Evolutionary conservation across 2,113 vertebrate species (phyloP).

Genomic region (Falco punctatus): DNA sequence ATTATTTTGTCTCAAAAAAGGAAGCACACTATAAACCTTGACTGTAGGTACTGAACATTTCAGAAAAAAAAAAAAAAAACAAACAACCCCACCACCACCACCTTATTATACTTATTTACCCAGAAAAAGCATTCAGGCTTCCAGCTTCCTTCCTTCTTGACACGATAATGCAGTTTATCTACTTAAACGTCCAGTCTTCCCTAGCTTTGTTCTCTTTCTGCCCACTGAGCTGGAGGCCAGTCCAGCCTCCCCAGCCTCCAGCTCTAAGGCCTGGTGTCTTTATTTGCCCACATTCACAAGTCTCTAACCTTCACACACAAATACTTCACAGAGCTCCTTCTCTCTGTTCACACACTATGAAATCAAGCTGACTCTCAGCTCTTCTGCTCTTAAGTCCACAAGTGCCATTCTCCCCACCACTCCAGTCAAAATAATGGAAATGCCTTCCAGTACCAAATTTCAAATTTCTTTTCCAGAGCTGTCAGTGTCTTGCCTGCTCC

Average conservation of each 20-base stretch:
- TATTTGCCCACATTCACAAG: fast-evolving
- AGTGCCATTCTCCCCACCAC: background rate
- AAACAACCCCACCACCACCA: background rate
- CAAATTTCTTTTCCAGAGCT: background rate
- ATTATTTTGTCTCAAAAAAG: background rate
- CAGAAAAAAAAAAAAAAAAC: background rate
- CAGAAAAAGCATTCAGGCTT: background rate
- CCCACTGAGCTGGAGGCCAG: background rate
- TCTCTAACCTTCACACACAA: background rate
- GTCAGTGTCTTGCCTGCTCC: background rate
- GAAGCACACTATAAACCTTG: background rate
- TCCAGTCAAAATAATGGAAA: background rate
- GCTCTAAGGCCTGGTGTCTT: background rate
- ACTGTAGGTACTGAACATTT: background rate
- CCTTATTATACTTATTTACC: background rate
- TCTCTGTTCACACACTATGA: background rate
- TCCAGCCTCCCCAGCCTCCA: background rate
- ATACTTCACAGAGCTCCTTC: background rate
- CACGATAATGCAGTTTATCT: background rate
- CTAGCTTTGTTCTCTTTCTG: background rate
- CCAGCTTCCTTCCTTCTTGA: background rate
- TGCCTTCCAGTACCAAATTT: background rate
- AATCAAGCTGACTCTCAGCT: background rate
- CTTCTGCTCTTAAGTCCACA: background rate
- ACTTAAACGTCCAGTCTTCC: background rate